Percentiles rank a stretch among this genome's conserved stretches.
Conservation (phyloP, 2,888 invertebrate genomes). For the Suillia variegata region DNA sequence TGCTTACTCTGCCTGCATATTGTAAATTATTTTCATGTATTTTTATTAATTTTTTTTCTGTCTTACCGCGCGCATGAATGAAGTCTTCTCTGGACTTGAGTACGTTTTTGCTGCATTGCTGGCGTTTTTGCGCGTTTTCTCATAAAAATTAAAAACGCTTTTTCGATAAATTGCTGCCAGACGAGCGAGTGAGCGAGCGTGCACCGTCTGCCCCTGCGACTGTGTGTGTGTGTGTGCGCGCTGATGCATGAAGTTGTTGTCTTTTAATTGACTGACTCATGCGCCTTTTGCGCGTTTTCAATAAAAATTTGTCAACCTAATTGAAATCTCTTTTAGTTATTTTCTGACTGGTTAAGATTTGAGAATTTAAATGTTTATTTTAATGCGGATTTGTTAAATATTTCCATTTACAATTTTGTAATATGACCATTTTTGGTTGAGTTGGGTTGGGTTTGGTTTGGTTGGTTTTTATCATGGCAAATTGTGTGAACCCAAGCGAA, state of each 20-base stretch:
- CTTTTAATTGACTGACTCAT: not conserved
- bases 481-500: no score
- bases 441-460: no score
- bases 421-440: no score
- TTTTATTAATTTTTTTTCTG: not conserved
- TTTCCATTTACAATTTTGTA: not conserved
- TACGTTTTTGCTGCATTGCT: not conserved
- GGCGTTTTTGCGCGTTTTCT: not conserved
- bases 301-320: conserved; percentile 4
- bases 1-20: not conserved
- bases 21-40: not conserved
- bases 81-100: not conserved
- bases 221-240: no score
- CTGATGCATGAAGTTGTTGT: not conserved
- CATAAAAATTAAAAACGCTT: not conserved
- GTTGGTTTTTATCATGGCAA: no score
- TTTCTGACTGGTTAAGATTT: not conserved
- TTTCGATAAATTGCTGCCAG: not conserved
- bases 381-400: conserved; percentile 1
- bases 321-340: not conserved
- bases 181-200: not conserved
- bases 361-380: not conserved
- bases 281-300: not conserved
- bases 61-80: not conserved
- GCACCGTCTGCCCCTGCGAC: not conserved